Evolutionary conservation across 2,113 vertebrate genomes (phyloP).

Genomic region (Trochalopteron elliotii): DNA sequence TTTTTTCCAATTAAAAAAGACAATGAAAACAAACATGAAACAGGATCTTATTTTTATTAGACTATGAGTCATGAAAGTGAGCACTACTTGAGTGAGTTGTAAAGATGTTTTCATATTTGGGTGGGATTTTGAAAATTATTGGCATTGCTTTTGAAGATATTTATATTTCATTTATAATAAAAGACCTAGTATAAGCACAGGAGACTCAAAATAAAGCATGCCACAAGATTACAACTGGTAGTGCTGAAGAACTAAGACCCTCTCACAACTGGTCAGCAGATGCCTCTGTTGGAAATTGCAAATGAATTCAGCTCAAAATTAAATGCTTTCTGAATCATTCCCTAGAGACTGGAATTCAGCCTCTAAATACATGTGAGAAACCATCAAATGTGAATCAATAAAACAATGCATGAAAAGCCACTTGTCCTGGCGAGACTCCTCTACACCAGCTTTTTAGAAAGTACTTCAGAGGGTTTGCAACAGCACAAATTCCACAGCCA

Average conservation of each 20-base stretch:
- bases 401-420: conserved; percentile 64
- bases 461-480: conserved; percentile 49
- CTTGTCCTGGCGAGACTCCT: conserved; percentile 51
- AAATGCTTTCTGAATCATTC: conserved; percentile 58
- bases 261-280: conserved; percentile 44
- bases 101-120: neutral
- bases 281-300: conserved; percentile 26
- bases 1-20: neutral
- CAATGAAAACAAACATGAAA: neutral
- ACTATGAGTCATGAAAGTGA: neutral
- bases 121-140: neutral
- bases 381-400: conserved; percentile 57
- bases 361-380: conserved; percentile 67
- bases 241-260: conserved; percentile 1
- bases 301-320: conserved; percentile 62
- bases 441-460: conserved; percentile 45
- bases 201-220: neutral
- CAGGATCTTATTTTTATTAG: neutral
- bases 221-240: conserved; percentile 11
- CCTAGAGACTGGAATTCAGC: conserved; percentile 65
- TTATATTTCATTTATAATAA: neutral
- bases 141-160: neutral
- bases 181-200: neutral
- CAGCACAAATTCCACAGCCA: conserved; percentile 40
- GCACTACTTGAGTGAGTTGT: neutral